Conservation (phyloP, 2,113 vertebrate species). For the Raja brachyura region DNA sequence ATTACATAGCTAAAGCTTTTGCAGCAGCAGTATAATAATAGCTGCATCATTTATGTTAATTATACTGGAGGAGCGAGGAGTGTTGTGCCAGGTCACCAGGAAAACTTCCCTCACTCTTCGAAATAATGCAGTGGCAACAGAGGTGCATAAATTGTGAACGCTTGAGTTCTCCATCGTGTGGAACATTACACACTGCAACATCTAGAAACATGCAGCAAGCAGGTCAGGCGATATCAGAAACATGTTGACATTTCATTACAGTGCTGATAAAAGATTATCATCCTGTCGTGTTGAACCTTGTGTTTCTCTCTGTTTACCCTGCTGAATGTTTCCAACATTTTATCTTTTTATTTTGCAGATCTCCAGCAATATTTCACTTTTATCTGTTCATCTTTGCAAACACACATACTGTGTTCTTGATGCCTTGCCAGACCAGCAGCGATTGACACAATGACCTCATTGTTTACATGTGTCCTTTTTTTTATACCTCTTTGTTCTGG, state of each 20-base stretch:
- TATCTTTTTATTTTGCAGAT: background rate
- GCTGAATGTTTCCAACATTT: background rate
- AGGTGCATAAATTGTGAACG: background rate
- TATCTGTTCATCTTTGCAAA: background rate
- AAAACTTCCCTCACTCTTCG: background rate
- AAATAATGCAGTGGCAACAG: background rate
- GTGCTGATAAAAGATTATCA: background rate
- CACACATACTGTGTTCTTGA: background rate
- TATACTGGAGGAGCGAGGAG: background rate
- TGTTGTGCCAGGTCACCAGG: background rate
- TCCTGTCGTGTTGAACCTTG: background rate
- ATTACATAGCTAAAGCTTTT: background rate
- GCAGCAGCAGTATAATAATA: background rate
- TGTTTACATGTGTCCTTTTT: background rate
- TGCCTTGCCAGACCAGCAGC: background rate
- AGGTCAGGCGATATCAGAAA: background rate
- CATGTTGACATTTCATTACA: background rate
- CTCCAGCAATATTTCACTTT: background rate
- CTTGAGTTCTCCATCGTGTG: background rate
- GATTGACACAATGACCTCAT: background rate
- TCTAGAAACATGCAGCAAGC: background rate
- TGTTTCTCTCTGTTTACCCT: background rate
- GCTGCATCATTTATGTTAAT: background rate
- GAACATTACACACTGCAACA: background rate
- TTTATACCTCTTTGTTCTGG: background rate